Base-by-base conservation (phyloP, 2,113 vertebrate species). In the Boulengerochromis microlepis region DNA sequence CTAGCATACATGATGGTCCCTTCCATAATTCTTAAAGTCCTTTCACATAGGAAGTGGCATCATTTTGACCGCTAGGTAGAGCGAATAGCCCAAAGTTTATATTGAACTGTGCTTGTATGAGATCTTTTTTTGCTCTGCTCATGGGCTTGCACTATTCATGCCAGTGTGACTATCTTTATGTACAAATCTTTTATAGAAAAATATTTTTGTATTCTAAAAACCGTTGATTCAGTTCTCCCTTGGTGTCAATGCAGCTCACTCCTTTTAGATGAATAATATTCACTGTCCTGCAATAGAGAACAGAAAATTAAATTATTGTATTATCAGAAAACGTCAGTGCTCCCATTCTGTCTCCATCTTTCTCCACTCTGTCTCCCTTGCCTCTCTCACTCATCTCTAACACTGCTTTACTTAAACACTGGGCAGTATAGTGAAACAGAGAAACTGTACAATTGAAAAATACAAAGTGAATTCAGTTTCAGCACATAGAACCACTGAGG, bases 241-340 rank as follows among this genome's bases (percentile, higher is more conserved):
- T 52, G 47, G 80, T 84, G 24, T 83, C 54, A 88, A 74, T 53
- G 81, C 52, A 54, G 53, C 82, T 90, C 88, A 89, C 54, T 89
- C 85, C 84, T 90, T 92, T 92, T 81, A 81, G 87, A 94, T 91
- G 85, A 94, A 66, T 91, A 85, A 90, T 87, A 93, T 93, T 84
- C 82, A 91, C 82, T 89, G 88, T 86, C 82, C 90, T 86, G 87
- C 89, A 89, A 87, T 76, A 56, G 87, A 84, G 90, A 88, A 92
- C 31, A 85, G 87, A 85, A 93, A 92, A 95, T 96, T 87, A 50
- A 94, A 95, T 96, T 91, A 95, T 64, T 76, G 74, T 89, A 85
- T 95, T 94, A 93, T 94, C 91, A 91, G 80, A 76, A 74, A 94
- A 61, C 81, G 50, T 93, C 90, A 88, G 82, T 80, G 86, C 80